A percentile compares a stretch with the other conserved stretches of the same genome.
These are phyloP conservation scores for Euwallacea similis DNA, from an alignment of 1,140 invertebrate species.

Conservation along the genomic window DNA sequence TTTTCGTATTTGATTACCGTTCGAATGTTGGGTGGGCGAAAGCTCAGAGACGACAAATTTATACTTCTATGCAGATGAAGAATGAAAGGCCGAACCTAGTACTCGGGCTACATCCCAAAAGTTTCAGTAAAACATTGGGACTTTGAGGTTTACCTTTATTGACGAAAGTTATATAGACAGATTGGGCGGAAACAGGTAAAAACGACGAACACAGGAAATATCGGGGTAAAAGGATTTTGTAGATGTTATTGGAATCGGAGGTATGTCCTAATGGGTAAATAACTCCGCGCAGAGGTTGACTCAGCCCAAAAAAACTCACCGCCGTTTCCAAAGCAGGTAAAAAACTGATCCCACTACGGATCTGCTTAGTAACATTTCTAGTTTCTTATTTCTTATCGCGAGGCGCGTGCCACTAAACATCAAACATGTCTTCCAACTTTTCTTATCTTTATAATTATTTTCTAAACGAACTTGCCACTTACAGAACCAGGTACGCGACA, in stretches of 20 bases:
- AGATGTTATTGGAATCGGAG: slow-evolving; percentile 14
- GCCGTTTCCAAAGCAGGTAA: neutral
- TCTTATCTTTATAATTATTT: neutral
- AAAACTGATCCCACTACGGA: neutral
- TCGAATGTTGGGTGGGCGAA: too few species aligned
- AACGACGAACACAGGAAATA: slow-evolving; percentile 26
- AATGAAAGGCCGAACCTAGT: too few species aligned
- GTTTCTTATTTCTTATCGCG: neutral
- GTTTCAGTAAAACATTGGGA: slow-evolving; percentile 10
- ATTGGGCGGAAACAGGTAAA: slow-evolving; percentile 32
- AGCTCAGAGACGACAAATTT: too few species aligned
- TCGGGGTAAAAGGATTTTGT: slow-evolving; percentile 5
- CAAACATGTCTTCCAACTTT: slow-evolving; percentile 3
- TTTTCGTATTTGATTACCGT: too few species aligned
- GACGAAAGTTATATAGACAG: slow-evolving; percentile 21
- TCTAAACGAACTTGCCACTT: neutral
- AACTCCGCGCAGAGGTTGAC: neutral
- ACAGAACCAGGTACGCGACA: neutral
- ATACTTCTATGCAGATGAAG: too few species aligned
- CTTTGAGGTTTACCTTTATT: slow-evolving; percentile 22
- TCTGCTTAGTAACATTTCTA: neutral
- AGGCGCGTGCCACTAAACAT: slow-evolving; percentile 4
- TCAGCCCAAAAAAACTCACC: neutral
- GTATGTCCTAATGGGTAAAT: neutral
- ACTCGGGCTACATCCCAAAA: too few species aligned